These are phyloP conservation scores for Aporophyla lueneburgensis DNA, from an alignment of 2,888 invertebrate species.

Conservation along the genomic window DNA sequence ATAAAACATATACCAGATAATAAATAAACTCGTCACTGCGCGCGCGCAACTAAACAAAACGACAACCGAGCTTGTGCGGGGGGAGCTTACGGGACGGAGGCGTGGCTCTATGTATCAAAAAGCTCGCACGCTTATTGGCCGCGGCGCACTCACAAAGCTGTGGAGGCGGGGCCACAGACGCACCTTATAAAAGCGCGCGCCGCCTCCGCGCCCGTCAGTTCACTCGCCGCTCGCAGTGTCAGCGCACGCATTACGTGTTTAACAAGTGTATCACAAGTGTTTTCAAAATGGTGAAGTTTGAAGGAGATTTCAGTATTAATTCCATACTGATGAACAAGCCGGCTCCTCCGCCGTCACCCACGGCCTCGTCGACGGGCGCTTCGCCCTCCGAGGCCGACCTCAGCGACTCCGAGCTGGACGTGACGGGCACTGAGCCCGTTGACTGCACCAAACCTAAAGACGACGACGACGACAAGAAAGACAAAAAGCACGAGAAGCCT, in stretches of 20 bases:
- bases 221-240: slow-evolving; percentile 81
- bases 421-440: slow-evolving; percentile 94
- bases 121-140: slow-evolving; percentile 82
- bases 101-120: slow-evolving; percentile 83
- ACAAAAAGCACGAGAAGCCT: slow-evolving; percentile 97
- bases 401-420: slow-evolving; percentile 94
- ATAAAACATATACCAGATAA: slow-evolving; percentile 73
- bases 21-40: slow-evolving; percentile 74
- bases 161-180: slow-evolving; percentile 76
- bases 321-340: slow-evolving; percentile 93
- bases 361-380: slow-evolving; percentile 82
- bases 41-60: slow-evolving; percentile 67
- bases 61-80: slow-evolving; percentile 65
- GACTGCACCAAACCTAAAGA: slow-evolving; percentile 92
- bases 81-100: slow-evolving; percentile 75
- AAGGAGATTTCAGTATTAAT: slow-evolving; percentile 95
- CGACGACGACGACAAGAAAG: slow-evolving; percentile 80
- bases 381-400: slow-evolving; percentile 85
- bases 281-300: slow-evolving; percentile 89
- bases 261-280: slow-evolving; percentile 77
- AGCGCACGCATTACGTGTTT: slow-evolving; percentile 79
- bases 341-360: slow-evolving; percentile 86
- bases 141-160: slow-evolving; percentile 70
- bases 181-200: slow-evolving; percentile 81
- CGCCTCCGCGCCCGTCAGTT: slow-evolving; percentile 88